Conservation (phyloP, 2,888 invertebrate species). For the Boloria selene region DNA sequence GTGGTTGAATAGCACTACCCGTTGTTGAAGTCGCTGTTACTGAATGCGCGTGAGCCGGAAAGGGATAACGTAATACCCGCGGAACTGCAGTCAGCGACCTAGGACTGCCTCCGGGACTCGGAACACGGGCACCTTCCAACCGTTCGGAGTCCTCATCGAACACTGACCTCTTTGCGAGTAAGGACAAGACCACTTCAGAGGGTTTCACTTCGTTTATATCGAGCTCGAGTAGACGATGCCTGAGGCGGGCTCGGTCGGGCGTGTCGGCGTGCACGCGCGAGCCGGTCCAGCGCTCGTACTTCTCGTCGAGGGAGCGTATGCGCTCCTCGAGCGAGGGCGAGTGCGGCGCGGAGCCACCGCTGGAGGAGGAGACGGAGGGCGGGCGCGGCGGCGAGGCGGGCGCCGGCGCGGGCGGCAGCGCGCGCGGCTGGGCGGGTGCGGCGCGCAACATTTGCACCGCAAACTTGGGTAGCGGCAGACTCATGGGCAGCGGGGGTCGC, state of each 20-base stretch:
- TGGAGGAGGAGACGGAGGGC: conserved; percentile 89
- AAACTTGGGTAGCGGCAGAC: conserved; percentile 93
- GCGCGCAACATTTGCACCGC: conserved; percentile 86
- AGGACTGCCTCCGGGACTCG: conserved; percentile 77
- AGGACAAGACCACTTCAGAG: conserved; percentile 95
- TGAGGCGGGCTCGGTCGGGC: conserved; percentile 83
- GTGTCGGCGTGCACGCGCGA: conserved; percentile 83
- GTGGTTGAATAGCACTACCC: conserved; percentile 53
- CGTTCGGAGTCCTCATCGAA: conserved; percentile 98
- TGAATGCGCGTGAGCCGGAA: conserved; percentile 88
- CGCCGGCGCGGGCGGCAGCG: conserved; percentile 80
- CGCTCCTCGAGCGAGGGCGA: conserved; percentile 93
- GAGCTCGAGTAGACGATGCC: conserved; percentile 89
- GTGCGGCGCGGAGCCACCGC: conserved; percentile 87
- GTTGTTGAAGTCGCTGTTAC: conserved; percentile 46
- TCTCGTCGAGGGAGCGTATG: conserved; percentile 95
- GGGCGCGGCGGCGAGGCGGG: conserved; percentile 86
- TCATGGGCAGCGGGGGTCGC: conserved; percentile 86
- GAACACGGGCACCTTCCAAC: conserved; percentile 93
- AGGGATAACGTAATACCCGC: conserved; percentile 62
- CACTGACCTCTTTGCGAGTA: conserved; percentile 95
- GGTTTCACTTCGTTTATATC: conserved; percentile 93
- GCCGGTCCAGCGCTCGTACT: conserved; percentile 93
- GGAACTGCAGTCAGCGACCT: conserved; percentile 64
- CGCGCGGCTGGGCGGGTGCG: conserved; percentile 74